These are phyloP conservation scores for Oligia strigilis DNA, from an alignment of 2,888 invertebrate species.

Conservation along the genomic window DNA sequence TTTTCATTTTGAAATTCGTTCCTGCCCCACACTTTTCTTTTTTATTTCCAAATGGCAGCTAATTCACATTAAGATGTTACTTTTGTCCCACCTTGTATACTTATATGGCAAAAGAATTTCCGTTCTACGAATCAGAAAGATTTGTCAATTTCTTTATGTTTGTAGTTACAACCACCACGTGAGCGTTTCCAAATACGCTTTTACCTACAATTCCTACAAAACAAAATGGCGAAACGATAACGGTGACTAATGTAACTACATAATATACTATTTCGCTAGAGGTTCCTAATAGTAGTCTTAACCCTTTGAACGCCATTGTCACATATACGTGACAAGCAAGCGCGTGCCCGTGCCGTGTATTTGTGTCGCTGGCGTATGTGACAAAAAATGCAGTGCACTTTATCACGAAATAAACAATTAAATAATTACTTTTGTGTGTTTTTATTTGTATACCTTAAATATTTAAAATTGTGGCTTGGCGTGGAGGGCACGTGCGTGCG, in stretches of 20 bases:
- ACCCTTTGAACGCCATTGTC: no score
- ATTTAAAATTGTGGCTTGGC: no score
- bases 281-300: not conserved
- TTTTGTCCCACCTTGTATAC: not conserved
- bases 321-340: no score
- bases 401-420: no score
- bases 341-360: no score
- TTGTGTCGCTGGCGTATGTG: no score
- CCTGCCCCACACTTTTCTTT: no score
- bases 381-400: no score
- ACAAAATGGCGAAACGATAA: constrained; percentile 31
- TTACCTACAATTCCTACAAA: constrained; percentile 16
- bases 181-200: not conserved
- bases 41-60: not conserved
- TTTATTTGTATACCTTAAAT: no score
- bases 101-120: not conserved
- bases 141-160: constrained; percentile 14
- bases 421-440: no score
- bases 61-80: not conserved
- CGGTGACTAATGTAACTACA: constrained; percentile 20
- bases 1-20: no score
- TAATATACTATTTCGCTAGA: not conserved
- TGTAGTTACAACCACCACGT: constrained; percentile 12
- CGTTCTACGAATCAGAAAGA: not conserved
- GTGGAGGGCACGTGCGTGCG: no score